phyloP scores from a whole-genome alignment of 2,113 vertebrate genomes.

The Pterophyllum scalare region DNA sequence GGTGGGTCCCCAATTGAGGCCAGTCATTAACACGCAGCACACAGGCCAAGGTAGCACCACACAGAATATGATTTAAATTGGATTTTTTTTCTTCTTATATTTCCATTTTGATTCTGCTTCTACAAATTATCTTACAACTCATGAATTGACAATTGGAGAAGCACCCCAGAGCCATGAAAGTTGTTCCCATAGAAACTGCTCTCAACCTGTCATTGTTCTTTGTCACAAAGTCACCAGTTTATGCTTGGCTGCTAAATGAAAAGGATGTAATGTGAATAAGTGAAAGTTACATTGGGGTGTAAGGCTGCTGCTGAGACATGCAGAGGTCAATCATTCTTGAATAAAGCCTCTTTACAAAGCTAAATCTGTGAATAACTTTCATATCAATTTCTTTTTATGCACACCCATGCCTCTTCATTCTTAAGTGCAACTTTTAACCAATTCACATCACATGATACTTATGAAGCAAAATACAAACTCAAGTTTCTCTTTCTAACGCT shows the following conservation, averaged over 20 bases:
- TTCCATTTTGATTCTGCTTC: constrained; percentile 21
- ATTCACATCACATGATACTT: neutral
- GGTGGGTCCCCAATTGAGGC: constrained; percentile 13
- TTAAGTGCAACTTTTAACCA: neutral
- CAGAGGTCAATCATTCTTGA: neutral
- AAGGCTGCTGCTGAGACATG: neutral
- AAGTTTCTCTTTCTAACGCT: neutral
- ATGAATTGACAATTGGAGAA: constrained; percentile 10
- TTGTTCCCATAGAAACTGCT: constrained; percentile 56
- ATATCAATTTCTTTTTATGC: constrained; percentile 5
- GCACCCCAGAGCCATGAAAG: neutral
- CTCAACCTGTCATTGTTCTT: constrained; percentile 11
- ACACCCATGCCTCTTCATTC: neutral
- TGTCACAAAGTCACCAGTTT: constrained; percentile 11
- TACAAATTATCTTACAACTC: constrained; percentile 16
- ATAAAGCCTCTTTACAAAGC: constrained; percentile 3
- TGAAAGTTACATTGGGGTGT: neutral
- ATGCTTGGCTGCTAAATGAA: constrained; percentile 2
- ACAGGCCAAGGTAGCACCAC: neutral
- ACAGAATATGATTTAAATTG: constrained; percentile 6
- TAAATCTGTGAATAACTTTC: neutral
- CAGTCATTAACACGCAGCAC: constrained; percentile 8
- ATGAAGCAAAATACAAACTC: neutral
- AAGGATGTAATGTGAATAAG: neutral
- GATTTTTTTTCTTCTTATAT: neutral